Evolutionary conservation across 2,113 vertebrate genomes (phyloP).

Genomic region (Ophthalmotilapia sp.): DNA sequence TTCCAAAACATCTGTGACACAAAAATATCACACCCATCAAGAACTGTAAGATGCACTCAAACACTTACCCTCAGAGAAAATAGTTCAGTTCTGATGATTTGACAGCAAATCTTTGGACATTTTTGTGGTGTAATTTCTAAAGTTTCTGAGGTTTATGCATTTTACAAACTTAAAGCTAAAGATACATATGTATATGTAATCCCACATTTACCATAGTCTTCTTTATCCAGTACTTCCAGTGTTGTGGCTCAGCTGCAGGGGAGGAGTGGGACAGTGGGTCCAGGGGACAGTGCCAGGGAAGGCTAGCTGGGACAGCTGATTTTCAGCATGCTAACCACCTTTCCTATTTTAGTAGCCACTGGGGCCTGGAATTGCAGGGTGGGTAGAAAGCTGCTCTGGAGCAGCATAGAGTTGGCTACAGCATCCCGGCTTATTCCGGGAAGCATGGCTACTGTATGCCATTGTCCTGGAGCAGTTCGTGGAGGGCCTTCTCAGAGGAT

Average conservation of each 20-base stretch:
- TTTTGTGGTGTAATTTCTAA: neutral
- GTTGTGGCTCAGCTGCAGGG: neutral
- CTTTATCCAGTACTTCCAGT: neutral
- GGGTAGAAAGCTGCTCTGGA: neutral
- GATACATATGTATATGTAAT: neutral
- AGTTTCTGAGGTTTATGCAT: neutral
- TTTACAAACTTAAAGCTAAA: neutral
- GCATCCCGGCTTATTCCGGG: accelerated
- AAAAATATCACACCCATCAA: neutral
- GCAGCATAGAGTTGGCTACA: neutral
- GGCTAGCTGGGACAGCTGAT: neutral
- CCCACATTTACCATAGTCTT: neutral
- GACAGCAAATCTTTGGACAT: neutral
- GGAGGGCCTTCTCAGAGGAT: neutral
- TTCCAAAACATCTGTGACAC: neutral
- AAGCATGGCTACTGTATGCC: neutral
- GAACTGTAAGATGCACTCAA: neutral
- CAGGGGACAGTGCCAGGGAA: neutral
- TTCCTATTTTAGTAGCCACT: neutral
- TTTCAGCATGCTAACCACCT: neutral
- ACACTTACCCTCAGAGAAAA: neutral
- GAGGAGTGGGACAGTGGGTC: neutral
- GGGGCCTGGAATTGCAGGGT: neutral
- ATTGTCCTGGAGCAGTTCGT: neutral
- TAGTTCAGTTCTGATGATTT: neutral